Evolutionary conservation across 2,113 vertebrate genomes (phyloP), one percentile per base, ranked within the genome.

Genomic region (Ophthalmolycus amberensis): DNA sequence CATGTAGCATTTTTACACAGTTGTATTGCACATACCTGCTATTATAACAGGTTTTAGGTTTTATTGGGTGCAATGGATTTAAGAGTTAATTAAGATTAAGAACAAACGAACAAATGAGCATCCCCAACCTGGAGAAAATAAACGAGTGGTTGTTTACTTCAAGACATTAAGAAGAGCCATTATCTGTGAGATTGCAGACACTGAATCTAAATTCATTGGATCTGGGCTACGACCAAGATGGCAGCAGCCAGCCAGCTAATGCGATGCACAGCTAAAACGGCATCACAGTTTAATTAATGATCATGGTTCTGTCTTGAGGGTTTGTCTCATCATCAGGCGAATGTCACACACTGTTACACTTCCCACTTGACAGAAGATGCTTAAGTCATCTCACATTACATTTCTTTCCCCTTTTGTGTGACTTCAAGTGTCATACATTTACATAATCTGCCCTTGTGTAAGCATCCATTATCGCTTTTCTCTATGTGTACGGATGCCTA

Each of bases 221-320:
- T 82, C 82, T 85, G 80, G 54, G 76, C 87, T 79, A 32, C 22
- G 73, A 90, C 78, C 86, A 75, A 78, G 65, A 82, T 72, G 78
- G 80, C 85, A 82, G 29, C 80, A 87, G 54, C 48, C 80, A 52
- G 71, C 58, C 75, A 70, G 85, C 59, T 80, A 86, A 89, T 80
- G 75, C 1, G 62, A 88, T 52, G 85, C 82, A 50, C 66, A 18
- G 88, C 84, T 79, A 46, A 40, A 58, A 79, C 74, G 7, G 65
- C 80, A 74, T 79, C 77, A 66, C 86, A 52, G 27, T 83, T 85
- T 83, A 89, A 91, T 90, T 85, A 85, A 91, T 80, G 83, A 85
- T 78, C 71, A 82, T 11, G 76, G 20, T 44, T 86, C 81, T 75
- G 83, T 89, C 74, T 88, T 82, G 85, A 0, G 60, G 80, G 81